These are phyloP conservation scores for Sitophilus oryzae DNA, from an alignment of 1,140 invertebrate species.

Conservation along the genomic window DNA sequence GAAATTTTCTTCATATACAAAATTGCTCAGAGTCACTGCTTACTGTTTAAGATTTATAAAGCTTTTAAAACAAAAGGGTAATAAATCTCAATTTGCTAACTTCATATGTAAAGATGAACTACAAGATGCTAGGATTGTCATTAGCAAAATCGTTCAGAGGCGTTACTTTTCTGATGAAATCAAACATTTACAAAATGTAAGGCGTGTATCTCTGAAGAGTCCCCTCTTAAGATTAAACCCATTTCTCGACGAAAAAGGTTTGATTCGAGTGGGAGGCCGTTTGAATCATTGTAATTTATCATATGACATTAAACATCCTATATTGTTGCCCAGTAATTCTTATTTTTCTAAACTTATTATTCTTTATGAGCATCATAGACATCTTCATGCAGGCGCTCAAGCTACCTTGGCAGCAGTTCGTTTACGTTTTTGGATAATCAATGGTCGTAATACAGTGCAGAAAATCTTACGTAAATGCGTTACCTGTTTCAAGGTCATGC, in stretches of 20 bases:
- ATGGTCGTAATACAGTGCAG: background rate
- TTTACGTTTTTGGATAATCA: background rate
- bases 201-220: background rate
- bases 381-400: background rate
- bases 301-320: background rate
- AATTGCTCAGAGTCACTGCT: background rate
- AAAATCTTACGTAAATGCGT: background rate
- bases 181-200: background rate
- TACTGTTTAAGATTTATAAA: slow-evolving; percentile 9
- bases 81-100: background rate
- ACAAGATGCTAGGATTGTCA: background rate
- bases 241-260: slow-evolving; percentile 17
- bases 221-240: slow-evolving; percentile 7
- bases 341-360: background rate
- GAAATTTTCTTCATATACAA: background rate
- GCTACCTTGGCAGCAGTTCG: background rate
- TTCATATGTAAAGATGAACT: background rate
- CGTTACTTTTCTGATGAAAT: background rate
- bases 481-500: background rate
- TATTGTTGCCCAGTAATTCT: background rate
- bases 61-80: background rate
- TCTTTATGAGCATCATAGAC: background rate
- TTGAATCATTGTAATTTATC: background rate
- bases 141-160: background rate
- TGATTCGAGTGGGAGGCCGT: slow-evolving; percentile 22